phyloP scores from a whole-genome alignment of 2,888 invertebrate species.

The Sphaerophoria rueppellii region DNA sequence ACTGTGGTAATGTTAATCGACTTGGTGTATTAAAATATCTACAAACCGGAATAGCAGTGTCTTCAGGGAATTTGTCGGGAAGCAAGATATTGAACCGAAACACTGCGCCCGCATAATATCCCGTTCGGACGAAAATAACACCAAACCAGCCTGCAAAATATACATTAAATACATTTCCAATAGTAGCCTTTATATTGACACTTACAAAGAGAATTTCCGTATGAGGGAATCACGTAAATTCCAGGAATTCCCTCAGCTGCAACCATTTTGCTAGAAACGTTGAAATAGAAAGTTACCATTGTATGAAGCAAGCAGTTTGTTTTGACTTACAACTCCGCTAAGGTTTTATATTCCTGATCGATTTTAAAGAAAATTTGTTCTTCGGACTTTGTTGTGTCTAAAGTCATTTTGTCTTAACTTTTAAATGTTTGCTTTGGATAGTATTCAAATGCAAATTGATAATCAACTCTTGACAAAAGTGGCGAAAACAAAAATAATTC shows the following conservation, averaged over 20 bases:
- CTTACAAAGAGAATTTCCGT: slow-evolving; percentile 86
- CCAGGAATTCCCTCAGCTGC: slow-evolving; percentile 93
- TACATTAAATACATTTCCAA: background rate
- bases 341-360: slow-evolving; percentile 93
- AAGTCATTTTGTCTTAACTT: slow-evolving; percentile 77
- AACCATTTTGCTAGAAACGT: slow-evolving; percentile 87
- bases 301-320: background rate
- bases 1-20: slow-evolving; percentile 84
- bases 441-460: too few species aligned
- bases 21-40: slow-evolving; percentile 78
- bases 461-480: too few species aligned
- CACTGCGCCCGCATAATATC: slow-evolving; percentile 93
- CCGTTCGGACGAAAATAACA: slow-evolving; percentile 90
- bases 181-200: background rate
- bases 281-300: background rate
- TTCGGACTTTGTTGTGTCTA: slow-evolving; percentile 79
- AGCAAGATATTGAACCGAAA: slow-evolving; percentile 94
- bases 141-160: slow-evolving; percentile 78
- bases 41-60: slow-evolving; percentile 74
- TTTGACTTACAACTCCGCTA: slow-evolving; percentile 92
- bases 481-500: too few species aligned
- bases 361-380: slow-evolving; percentile 88
- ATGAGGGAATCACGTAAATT: slow-evolving; percentile 96
- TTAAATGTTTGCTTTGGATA: too few species aligned
- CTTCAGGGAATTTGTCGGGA: slow-evolving; percentile 91